Evolutionary conservation across 2,113 vertebrate species (phyloP), one percentile per base, ranked within the genome.

Genomic region (Syrmaticus mikado): DNA sequence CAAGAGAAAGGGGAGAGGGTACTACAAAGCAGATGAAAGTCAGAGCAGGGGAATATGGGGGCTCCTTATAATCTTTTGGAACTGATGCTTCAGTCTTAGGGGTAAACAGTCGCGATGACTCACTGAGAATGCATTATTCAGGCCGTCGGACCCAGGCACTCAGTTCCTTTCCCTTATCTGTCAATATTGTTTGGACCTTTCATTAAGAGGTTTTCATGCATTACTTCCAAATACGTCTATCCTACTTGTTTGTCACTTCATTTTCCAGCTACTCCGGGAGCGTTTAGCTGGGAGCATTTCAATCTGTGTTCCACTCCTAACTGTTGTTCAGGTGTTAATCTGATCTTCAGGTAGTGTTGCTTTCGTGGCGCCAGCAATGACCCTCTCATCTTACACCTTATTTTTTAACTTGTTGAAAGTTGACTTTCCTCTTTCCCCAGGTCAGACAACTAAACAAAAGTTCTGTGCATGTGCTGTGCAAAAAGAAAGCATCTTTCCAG

Each of bases 61-160:
- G 57, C 77, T 93, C 62, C 87, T 86, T 79, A 84, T 70, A 90
- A 84, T 90, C 57, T 85, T 83, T 76, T 95, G 85, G 82, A 88
- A 70, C 36, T 30, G 72, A 28, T 85, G 61, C 71, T 84, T 85
- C 78, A 75, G 66, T 88, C 68, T 86, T 91, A 11, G 48, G 91
- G 58, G 80, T 94, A 94, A 96, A 96, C 93, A 92, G 41, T 96
- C 68, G 2, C 2, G 41, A 64, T 96, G 94, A 96, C 65, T 96
- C 96, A 96, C 90, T 68, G 28, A 66, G 85, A 68, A 94, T 68
- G 45, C 78, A 72, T 95, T 92, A 92, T 94, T 92, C 82, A 74
- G 57, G 70, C 93, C 92, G 57, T 90, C 3, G 14, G 85, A 94
- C 58, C 40, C 53, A 75, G 87, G 48, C 80, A 62, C 71, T 96